Conservation (phyloP, 2,113 vertebrate genomes). For the Todiramphus saurophagus region DNA sequence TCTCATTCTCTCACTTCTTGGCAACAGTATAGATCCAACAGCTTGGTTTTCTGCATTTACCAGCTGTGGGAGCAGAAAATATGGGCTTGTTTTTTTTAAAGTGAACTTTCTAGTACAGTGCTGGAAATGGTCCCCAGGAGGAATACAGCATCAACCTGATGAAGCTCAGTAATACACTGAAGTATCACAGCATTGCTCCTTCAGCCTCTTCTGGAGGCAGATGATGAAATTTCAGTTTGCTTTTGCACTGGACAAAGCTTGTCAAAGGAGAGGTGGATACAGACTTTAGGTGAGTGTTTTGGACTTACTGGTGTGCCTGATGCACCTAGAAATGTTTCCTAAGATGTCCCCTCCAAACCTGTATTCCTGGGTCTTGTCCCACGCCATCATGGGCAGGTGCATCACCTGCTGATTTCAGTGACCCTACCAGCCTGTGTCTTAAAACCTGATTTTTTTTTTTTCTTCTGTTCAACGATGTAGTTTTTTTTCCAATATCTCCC, state of each 20-base stretch:
- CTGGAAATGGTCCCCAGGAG: not conserved
- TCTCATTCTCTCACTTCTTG: not conserved
- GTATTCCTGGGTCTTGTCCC: not conserved
- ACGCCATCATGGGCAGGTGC: not conserved
- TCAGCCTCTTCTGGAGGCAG: not conserved
- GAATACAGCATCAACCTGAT: not conserved
- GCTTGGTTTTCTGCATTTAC: conserved; percentile 14
- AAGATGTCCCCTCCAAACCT: not conserved
- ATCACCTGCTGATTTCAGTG: not conserved
- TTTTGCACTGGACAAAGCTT: not conserved
- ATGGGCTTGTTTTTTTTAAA: not conserved
- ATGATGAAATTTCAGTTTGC: not conserved
- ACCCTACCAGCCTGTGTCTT: not conserved
- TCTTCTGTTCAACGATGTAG: not conserved
- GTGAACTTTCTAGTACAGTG: not conserved
- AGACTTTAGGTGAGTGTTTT: not conserved
- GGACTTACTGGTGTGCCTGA: not conserved
- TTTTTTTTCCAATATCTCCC: not conserved
- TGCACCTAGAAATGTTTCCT: not conserved
- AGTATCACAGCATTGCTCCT: not conserved
- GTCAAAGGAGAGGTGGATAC: not conserved
- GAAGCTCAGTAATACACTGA: not conserved
- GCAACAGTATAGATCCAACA: not conserved
- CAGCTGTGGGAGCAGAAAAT: not conserved
- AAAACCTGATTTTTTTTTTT: not conserved